Evolutionary conservation across 1,140 invertebrate species (phyloP), one percentile per base, ranked within the genome.

Genomic region (Drosophila bocqueti): DNA sequence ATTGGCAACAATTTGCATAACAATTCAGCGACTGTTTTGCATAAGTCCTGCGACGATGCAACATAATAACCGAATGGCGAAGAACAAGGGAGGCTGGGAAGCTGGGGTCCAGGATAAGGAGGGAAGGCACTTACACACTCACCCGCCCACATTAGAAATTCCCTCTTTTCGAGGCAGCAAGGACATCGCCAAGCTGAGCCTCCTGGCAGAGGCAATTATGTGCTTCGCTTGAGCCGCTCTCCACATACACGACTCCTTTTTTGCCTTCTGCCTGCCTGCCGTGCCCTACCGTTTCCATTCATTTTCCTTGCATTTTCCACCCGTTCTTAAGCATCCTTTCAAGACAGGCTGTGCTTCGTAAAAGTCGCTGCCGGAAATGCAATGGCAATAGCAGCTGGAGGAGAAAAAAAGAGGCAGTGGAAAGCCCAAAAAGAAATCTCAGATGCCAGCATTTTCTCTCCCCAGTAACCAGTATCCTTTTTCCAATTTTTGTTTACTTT

Each of bases 1-100:
- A 90, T 90, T 90, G 85, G 81, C 85, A 79, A 81, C 85, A 90
- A 90, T 90, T 90, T 90, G 85, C 85, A 90, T 90, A 90, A 90
- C 85, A 90, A 90, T 90, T 90, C 85, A 82, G 85, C 78, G 85
- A 90, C 85, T 90, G 85, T 90, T 90, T 90, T 90, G 85, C 85
- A 90, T 90, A 90, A 89, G 81, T 89, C 85, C 81, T 81, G 77
- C 67, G 61, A 89, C 77, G 73, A 71, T 84, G 86, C 84, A 90
- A 90, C 85, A 90, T 90, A 81, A 89, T 89, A 87, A 81, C 85
- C 43, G 40, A 62, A 62, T 40, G 64, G 31, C 7, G 36, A 52
- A 45, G 42, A 46, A 46, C 60, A 71, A 49, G 63, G 21, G 29
- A 34, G 62, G 10, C 29, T 4, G 50, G 31, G 50, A 69, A 40